Evolutionary conservation across 2,797 vertebrate species (phyloP).

Genomic region (Sebastes vulpes): DNA sequence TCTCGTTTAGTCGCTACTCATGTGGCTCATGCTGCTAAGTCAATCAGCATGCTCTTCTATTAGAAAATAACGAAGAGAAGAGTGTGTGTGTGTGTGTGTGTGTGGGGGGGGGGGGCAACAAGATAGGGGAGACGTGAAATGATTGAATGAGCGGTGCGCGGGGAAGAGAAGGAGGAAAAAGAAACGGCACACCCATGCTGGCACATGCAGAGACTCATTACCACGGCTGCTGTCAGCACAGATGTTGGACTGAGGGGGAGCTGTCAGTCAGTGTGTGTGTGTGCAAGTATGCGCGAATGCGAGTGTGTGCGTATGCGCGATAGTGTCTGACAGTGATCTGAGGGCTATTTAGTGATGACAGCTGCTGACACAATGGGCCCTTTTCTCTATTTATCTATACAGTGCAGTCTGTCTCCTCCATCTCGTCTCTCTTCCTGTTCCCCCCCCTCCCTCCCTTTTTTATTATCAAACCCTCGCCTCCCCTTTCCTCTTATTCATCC

Average conservation of each 20-base stretch:
- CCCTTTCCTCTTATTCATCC: constrained; percentile 35
- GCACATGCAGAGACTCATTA: constrained; percentile 83
- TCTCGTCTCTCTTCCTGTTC: constrained; percentile 61
- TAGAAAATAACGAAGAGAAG: constrained; percentile 22
- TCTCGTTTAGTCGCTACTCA: constrained; percentile 25
- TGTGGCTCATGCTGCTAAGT: constrained; percentile 12
- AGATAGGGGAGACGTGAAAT: constrained; percentile 57
- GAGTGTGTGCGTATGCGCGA: constrained; percentile 31
- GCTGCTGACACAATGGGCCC: constrained; percentile 83
- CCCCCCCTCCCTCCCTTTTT: neutral
- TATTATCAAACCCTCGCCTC: constrained; percentile 31
- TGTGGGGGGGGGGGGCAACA: neutral
- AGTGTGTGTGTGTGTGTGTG: neutral
- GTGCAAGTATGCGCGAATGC: constrained; percentile 19
- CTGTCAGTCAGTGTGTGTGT: constrained; percentile 76
- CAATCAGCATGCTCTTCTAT: constrained; percentile 43
- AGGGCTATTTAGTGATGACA: constrained; percentile 83
- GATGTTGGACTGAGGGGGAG: constrained; percentile 86
- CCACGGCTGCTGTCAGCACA: constrained; percentile 84
- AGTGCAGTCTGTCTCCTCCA: constrained; percentile 73
- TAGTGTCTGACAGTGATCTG: constrained; percentile 74
- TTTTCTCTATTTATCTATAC: constrained; percentile 80
- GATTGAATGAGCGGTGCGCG: constrained; percentile 63
- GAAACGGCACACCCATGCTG: constrained; percentile 74
- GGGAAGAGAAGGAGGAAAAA: constrained; percentile 60